These are phyloP conservation scores for Aphodius sticticus DNA, from an alignment of 2,888 invertebrate genomes.

Conservation along the genomic window DNA sequence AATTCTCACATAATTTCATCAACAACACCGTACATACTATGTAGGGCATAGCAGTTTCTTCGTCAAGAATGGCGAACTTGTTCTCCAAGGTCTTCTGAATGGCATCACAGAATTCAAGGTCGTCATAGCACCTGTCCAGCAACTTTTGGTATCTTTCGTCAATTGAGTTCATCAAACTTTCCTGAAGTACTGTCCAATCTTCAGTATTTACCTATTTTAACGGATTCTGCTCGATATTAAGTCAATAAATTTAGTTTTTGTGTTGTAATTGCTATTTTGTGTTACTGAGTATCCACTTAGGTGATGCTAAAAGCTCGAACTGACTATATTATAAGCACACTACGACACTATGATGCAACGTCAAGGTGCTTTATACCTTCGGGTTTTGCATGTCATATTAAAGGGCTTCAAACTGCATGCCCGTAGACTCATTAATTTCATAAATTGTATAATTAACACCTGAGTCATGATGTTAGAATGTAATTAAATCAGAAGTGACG, in stretches of 20 bases:
- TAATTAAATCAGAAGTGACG: no score
- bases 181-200: conserved; percentile 32
- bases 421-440: no score
- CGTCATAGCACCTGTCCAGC: conserved; percentile 23
- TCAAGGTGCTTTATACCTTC: no score
- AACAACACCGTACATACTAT: conserved; percentile 22
- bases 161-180: conserved; percentile 20
- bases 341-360: no score
- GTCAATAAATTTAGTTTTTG: background rate
- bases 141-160: conserved; percentile 30
- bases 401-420: no score
- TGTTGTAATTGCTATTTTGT: background rate
- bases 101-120: conserved; percentile 32
- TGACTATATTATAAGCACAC: no score
- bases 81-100: conserved; percentile 10
- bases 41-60: conserved; percentile 30
- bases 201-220: conserved; percentile 32
- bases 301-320: no score
- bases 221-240: background rate
- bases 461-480: no score
- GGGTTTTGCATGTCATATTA: no score
- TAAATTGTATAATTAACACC: no score
- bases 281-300: background rate
- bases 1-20: background rate
- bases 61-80: conserved; percentile 29